These are phyloP conservation scores for Uria lomvia DNA, from an alignment of 2,113 vertebrate species.

Conservation along the genomic window DNA sequence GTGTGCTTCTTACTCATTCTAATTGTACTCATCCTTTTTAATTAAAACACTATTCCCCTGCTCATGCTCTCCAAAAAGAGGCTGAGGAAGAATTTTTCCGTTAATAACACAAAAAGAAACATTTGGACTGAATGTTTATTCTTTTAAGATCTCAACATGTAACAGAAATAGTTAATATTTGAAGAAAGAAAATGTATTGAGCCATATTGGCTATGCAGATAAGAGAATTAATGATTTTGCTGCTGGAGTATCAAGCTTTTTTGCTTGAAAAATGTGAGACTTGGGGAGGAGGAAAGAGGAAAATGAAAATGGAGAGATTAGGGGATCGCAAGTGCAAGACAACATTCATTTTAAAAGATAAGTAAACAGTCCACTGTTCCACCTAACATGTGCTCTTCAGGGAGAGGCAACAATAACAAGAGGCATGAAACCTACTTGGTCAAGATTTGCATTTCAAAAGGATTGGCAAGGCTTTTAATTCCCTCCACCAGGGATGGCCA, in stretches of 20 bases:
- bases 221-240: neutral
- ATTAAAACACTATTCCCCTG: neutral
- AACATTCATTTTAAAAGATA: neutral
- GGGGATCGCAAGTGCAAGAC: neutral
- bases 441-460: conserved; percentile 57
- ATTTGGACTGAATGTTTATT: neutral
- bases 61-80: neutral
- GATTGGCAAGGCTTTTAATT: conserved; percentile 40
- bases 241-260: neutral
- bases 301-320: neutral
- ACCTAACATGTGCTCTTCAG: neutral
- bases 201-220: neutral
- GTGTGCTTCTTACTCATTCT: neutral
- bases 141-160: neutral
- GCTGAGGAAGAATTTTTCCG: neutral
- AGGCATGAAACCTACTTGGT: conserved; percentile 11
- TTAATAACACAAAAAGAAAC: neutral
- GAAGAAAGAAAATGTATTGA: neutral
- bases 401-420: neutral
- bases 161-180: neutral
- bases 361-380: neutral
- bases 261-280: neutral
- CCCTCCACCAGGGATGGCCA: neutral
- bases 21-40: neutral
- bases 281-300: neutral